These are phyloP conservation scores for Drosophila ananassae DNA, from an alignment of 1,140 invertebrate genomes.

Conservation along the genomic window DNA sequence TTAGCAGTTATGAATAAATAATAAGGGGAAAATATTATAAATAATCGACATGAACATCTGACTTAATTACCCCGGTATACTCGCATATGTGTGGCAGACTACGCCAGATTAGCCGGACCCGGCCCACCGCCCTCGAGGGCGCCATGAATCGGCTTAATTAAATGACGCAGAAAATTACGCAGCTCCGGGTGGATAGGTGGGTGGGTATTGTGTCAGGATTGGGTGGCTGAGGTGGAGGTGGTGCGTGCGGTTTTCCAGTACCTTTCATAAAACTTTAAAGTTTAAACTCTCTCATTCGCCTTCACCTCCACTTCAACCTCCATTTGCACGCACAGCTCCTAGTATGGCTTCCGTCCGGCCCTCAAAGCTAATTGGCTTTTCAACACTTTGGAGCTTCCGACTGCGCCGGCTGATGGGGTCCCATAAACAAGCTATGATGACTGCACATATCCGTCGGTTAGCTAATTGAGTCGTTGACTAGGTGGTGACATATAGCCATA, in stretches of 20 bases:
- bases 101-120: constrained; percentile 38
- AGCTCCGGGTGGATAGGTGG: constrained; percentile 23
- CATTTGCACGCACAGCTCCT: constrained; percentile 68
- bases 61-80: constrained; percentile 58
- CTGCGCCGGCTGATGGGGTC: constrained; percentile 37
- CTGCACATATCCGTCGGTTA: constrained; percentile 73
- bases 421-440: constrained; percentile 73
- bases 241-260: constrained; percentile 58
- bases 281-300: constrained; percentile 37
- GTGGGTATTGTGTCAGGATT: not conserved
- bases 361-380: constrained; percentile 78
- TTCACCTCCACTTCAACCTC: constrained; percentile 5
- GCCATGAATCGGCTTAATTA: constrained; percentile 79
- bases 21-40: constrained; percentile 71
- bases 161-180: constrained; percentile 84
- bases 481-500: constrained; percentile 69
- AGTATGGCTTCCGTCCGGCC: constrained; percentile 78
- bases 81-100: constrained; percentile 21
- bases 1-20: constrained; percentile 78
- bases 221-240: not conserved
- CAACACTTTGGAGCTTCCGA: constrained; percentile 76
- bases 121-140: constrained; percentile 1
- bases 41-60: constrained; percentile 60
- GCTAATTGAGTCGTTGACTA: constrained; percentile 79
- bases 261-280: constrained; percentile 51